Evolutionary conservation across 2,113 vertebrate species (phyloP).

Genomic region (Hylia prasina): DNA sequence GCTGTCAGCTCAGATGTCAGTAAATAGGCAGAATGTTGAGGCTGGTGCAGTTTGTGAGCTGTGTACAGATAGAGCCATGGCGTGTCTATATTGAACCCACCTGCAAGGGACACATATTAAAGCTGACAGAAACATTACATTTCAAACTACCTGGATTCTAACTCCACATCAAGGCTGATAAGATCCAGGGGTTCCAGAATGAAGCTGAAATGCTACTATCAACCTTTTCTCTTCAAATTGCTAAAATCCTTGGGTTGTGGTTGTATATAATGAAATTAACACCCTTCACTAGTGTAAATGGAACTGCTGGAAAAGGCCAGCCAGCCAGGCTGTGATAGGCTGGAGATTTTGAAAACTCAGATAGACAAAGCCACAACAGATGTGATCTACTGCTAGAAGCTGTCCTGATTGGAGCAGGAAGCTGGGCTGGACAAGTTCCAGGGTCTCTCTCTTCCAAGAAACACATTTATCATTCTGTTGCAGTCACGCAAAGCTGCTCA

Average conservation of each 20-base stretch:
- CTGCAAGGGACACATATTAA: conserved; percentile 45
- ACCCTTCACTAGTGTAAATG: neutral
- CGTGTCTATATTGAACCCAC: conserved; percentile 79
- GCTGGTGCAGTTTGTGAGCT: conserved; percentile 75
- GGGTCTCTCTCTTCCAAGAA: neutral
- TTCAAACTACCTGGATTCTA: neutral
- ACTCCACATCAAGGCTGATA: neutral
- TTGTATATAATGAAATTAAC: neutral
- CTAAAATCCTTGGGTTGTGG: neutral
- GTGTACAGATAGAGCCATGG: conserved; percentile 80
- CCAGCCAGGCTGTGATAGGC: neutral
- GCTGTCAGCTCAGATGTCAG: conserved; percentile 72
- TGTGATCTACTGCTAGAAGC: neutral
- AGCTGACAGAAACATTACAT: neutral
- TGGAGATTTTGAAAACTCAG: neutral
- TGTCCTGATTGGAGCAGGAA: neutral
- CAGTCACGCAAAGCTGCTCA: neutral
- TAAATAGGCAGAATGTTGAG: conserved; percentile 68
- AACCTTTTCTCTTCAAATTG: neutral
- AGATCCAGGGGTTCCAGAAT: neutral
- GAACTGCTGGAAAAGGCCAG: neutral
- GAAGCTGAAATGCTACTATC: neutral
- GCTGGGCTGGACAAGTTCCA: neutral
- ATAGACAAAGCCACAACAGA: neutral
- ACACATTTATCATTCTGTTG: neutral